These are phyloP conservation scores for Nycticryphes semicollaris DNA, from an alignment of 2,113 vertebrate species.

Conservation along the genomic window DNA sequence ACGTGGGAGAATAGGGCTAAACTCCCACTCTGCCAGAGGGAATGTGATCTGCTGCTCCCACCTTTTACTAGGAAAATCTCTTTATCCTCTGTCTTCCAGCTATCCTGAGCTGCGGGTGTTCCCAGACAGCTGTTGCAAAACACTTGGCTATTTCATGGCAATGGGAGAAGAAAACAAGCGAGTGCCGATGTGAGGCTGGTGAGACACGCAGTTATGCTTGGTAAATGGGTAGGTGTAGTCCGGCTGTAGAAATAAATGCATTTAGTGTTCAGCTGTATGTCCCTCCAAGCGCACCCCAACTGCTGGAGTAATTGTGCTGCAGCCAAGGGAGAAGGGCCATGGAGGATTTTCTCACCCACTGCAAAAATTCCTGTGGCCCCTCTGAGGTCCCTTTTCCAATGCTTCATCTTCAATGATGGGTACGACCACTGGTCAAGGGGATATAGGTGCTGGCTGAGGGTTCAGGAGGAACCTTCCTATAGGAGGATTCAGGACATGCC, in stretches of 20 bases:
- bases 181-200: background rate
- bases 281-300: background rate
- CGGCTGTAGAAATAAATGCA: background rate
- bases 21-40: background rate
- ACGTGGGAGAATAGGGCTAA: background rate
- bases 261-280: background rate
- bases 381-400: background rate
- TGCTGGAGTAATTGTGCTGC: background rate
- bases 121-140: slow-evolving; percentile 18
- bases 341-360: background rate
- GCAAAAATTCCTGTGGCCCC: background rate
- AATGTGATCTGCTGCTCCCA: background rate
- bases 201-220: background rate
- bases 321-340: background rate
- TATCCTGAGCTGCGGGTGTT: background rate
- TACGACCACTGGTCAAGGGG: background rate
- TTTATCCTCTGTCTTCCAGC: background rate
- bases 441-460: background rate
- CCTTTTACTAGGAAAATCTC: background rate
- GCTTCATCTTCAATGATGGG: background rate
- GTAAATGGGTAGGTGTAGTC: background rate
- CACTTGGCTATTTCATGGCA: background rate
- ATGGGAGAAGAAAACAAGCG: background rate
- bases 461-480: too few species aligned
- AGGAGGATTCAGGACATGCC: background rate